Evolutionary conservation across 92 coral and sea anemone genomes (phyloP).

Genomic region (Phenganax subtilis): DNA sequence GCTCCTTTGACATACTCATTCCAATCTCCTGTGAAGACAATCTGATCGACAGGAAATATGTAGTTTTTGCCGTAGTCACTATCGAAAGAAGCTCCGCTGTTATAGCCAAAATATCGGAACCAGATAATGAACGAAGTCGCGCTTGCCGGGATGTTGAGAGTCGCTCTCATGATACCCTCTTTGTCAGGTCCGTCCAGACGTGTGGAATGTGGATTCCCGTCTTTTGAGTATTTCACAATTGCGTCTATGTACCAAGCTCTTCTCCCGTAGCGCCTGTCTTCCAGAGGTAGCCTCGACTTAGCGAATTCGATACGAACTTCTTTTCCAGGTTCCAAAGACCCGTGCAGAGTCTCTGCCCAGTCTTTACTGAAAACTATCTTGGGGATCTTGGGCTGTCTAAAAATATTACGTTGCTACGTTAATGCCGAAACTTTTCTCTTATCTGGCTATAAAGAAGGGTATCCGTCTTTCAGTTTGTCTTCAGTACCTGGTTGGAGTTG

Average conservation of each 20-base stretch:
- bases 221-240: conserved; percentile 25
- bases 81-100: conserved; percentile 4
- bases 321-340: conserved; percentile 7
- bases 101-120: conserved; percentile 8
- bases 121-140: conserved; percentile 25
- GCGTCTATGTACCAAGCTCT: conserved; percentile 26
- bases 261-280: background rate
- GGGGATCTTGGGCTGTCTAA: background rate
- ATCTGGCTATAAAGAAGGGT: background rate
- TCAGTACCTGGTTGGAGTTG: too few relatives aligned
- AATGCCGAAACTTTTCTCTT: background rate
- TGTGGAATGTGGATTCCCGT: conserved; percentile 5
- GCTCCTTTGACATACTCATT: conserved; percentile 17
- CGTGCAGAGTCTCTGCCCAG: conserved; percentile 28
- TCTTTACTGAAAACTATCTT: conserved; percentile 26
- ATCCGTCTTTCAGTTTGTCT: too few relatives aligned
- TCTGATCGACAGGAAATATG: conserved; percentile 14
- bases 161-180: background rate
- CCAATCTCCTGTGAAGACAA: conserved; percentile 32
- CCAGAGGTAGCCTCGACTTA: conserved; percentile 2
- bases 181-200: conserved; percentile 1
- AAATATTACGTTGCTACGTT: background rate
- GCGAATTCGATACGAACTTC: conserved; percentile 20
- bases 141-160: background rate
- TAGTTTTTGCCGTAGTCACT: conserved; percentile 21